Conservation (phyloP, 2,113 vertebrate genomes). For the Anguilla japonica region DNA sequence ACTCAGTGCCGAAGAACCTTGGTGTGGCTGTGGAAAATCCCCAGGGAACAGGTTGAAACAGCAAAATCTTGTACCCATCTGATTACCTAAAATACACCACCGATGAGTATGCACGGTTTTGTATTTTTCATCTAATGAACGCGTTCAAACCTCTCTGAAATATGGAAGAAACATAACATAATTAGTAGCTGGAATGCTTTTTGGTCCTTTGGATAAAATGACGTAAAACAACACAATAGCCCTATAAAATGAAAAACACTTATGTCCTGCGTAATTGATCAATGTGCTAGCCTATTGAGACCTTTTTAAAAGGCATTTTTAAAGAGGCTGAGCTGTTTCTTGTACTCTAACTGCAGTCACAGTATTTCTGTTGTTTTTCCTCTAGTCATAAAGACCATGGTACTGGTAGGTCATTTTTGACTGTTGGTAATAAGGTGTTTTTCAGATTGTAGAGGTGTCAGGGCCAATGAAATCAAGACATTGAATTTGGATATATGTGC, state of each 20-base stretch:
- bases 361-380: not conserved
- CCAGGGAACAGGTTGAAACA: slow-evolving; percentile 23
- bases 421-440: not conserved
- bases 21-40: slow-evolving; percentile 30
- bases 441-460: not conserved
- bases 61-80: slow-evolving; percentile 15
- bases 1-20: slow-evolving; percentile 30
- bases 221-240: slow-evolving; percentile 14
- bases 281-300: not conserved
- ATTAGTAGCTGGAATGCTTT: slow-evolving; percentile 2
- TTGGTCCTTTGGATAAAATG: not conserved
- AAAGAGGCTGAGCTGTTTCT: not conserved
- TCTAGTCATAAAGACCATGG: not conserved
- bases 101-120: not conserved
- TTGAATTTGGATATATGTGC: not conserved
- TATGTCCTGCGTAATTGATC: not conserved
- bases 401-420: not conserved
- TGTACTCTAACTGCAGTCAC: not conserved
- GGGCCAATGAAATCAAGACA: not conserved
- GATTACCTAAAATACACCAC: slow-evolving; percentile 1
- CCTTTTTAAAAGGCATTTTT: not conserved
- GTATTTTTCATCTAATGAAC: not conserved
- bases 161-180: not conserved
- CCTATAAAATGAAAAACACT: slow-evolving; percentile 9
- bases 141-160: slow-evolving; percentile 13